Evolutionary conservation across 2,888 invertebrate genomes (phyloP), one percentile per base, ranked within the genome.

Genomic region (Junonia oenone): DNA sequence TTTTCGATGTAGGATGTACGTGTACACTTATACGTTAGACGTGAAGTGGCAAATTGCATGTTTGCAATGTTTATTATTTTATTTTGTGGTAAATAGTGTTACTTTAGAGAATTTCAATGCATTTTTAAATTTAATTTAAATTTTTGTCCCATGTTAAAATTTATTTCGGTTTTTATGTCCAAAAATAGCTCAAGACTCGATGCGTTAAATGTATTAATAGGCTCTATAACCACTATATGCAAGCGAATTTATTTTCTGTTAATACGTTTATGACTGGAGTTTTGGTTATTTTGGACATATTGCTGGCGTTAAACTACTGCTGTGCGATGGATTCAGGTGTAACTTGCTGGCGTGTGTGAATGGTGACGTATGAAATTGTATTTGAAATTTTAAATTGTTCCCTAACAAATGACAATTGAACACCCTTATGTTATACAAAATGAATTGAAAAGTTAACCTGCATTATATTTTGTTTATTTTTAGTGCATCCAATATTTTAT

Each of bases 351-450:
- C 89, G 83, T 63, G 88, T 71, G 61, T 87, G 88, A 51, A 55
- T 59, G 89, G 61, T 65, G 88, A 90, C 51, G 89, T 37, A 83
- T 83, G 86, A 73, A 69, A 84, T 79, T 69, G 81, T 76, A 77
- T 65, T 73, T 76, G 74, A 71, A 67, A 72, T 71, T 72, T 59
- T 63, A 52, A 61, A 49, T 52, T 43, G 6, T 60, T 48, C 51
- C 40, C n/a, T 78, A 69, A 13, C 9, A 31, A 31, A 31, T 31
- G 22, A 22, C 2, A 22, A 22, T 22, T 22, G 5, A 22, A 22
- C 22, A 22, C 22, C 11, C 27, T 1, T 2, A 31, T 0, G 8
- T 1, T 31, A 8, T 1, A 11, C 11, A 11, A 33, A 33, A 31
- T n/a, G n/a, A 1, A n/a, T n/a, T n/a, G n/a, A n/a, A n/a, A 33